A percentile compares a stretch with the other conserved stretches of the same genome.
Evolutionary conservation across 2,888 invertebrate species (phyloP).

Genomic region (Noctuana brunneofusca): DNA sequence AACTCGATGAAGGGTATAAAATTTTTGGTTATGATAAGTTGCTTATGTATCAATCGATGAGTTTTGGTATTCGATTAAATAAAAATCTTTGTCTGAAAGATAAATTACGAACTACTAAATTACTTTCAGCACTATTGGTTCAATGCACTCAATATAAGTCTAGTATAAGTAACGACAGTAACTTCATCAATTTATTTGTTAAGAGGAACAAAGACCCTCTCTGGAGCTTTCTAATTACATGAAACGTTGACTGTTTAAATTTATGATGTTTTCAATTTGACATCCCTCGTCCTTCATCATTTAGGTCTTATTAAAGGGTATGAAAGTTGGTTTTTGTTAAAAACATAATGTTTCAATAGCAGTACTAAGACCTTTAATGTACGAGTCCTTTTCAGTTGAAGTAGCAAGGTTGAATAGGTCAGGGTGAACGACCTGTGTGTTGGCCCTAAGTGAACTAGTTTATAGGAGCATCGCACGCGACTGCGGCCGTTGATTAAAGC

Average conservation of each 20-base stretch:
- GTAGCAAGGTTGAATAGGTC: constrained; percentile 71
- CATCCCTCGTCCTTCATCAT: not conserved
- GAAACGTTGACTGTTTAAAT: constrained; percentile 55
- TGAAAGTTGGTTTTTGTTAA: constrained; percentile 11
- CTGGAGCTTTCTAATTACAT: constrained; percentile 68
- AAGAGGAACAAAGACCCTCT: constrained; percentile 62
- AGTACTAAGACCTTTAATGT: constrained; percentile 47
- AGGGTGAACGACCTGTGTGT: constrained; percentile 65
- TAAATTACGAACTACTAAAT: no score
- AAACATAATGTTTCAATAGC: not conserved
- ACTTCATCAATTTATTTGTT: constrained; percentile 39
- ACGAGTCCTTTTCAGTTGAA: constrained; percentile 56
- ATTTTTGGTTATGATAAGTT: constrained; percentile 5
- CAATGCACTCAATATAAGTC: not conserved
- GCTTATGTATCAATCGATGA: not conserved
- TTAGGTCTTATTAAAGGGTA: not conserved
- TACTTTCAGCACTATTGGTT: no score
- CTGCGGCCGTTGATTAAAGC: constrained; percentile 35
- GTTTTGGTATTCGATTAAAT: not conserved
- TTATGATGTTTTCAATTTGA: constrained; percentile 47
- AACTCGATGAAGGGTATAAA: constrained; percentile 29
- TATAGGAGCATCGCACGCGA: constrained; percentile 58
- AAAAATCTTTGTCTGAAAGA: no score
- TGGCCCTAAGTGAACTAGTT: constrained; percentile 49
- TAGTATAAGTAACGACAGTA: constrained; percentile 36